A percentile compares a stretch with the other conserved stretches of the same genome.
These are phyloP conservation scores for Apamea crenata DNA, from an alignment of 2,888 invertebrate species.

Conservation along the genomic window DNA sequence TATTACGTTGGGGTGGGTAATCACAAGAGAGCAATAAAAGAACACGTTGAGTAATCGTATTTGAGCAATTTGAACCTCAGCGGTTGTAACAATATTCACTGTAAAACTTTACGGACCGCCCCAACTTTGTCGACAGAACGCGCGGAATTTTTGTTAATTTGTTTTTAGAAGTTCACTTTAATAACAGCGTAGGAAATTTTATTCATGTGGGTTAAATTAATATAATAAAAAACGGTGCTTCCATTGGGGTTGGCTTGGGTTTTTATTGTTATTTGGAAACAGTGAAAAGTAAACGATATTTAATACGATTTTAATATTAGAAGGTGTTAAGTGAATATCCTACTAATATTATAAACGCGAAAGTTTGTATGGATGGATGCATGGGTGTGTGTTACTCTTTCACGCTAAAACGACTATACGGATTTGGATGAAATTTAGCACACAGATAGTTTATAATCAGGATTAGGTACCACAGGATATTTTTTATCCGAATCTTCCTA, in stretches of 20 bases:
- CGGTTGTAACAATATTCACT: conserved; percentile 61
- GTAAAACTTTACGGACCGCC: conserved; percentile 57
- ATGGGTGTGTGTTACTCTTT: too few relatives aligned
- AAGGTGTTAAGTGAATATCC: neutral
- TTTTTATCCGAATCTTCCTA: too few relatives aligned
- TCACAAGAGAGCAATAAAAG: conserved; percentile 59
- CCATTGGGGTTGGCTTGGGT: neutral
- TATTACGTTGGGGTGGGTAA: conserved; percentile 50
- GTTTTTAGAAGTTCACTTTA: conserved; percentile 58
- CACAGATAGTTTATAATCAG: too few relatives aligned
- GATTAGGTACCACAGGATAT: too few relatives aligned
- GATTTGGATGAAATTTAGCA: too few relatives aligned
- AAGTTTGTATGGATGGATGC: too few relatives aligned
- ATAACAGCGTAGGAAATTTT: conserved; percentile 48
- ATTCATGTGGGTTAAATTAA: conserved; percentile 47
- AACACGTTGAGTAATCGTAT: conserved; percentile 63
- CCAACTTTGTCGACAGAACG: conserved; percentile 59
- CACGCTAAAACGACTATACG: too few relatives aligned
- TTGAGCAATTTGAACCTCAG: conserved; percentile 66
- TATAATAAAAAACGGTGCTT: conserved; percentile 34
- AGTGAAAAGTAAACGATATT: neutral
- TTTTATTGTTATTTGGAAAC: neutral
- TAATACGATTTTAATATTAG: neutral
- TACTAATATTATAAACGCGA: too few relatives aligned
- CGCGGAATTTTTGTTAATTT: conserved; percentile 65